Evolutionary conservation across 2,113 vertebrate genomes (phyloP).

Genomic region (Dicentrarchus labrax): DNA sequence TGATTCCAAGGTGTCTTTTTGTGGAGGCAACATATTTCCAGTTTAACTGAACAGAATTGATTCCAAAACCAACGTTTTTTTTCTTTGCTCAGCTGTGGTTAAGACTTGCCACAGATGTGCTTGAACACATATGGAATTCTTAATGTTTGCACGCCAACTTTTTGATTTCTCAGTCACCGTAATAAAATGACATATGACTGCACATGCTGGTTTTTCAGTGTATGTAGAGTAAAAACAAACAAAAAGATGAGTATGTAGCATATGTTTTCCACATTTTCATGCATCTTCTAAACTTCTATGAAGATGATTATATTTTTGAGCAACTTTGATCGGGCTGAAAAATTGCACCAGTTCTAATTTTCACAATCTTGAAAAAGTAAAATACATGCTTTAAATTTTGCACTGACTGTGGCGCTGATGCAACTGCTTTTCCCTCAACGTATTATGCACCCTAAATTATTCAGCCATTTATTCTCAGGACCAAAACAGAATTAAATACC

Average conservation of each 20-base stretch:
- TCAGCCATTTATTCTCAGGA: neutral
- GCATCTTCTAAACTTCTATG: neutral
- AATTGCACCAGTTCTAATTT: neutral
- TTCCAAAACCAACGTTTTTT: neutral
- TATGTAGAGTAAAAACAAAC: neutral
- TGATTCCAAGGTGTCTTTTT: constrained; percentile 1
- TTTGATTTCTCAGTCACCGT: neutral
- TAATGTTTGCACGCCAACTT: neutral
- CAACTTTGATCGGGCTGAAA: neutral
- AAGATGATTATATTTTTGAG: neutral
- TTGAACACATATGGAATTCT: neutral
- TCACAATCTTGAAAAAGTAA: no score
- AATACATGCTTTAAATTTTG: neutral
- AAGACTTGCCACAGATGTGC: constrained; percentile 1
- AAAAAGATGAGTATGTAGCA: neutral
- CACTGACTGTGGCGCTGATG: neutral
- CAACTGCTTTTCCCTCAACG: neutral
- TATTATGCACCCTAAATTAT: neutral
- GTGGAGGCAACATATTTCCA: neutral
- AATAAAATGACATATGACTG: neutral
- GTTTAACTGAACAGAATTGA: constrained; percentile 14
- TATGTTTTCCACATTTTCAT: neutral
- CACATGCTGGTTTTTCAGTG: neutral
- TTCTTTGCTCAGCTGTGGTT: neutral
- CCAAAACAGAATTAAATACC: neutral